A percentile compares a stretch with the other conserved stretches of the same genome.
Conservation (phyloP, 2,888 invertebrate genomes). For the Dermolepida albohirtum region DNA sequence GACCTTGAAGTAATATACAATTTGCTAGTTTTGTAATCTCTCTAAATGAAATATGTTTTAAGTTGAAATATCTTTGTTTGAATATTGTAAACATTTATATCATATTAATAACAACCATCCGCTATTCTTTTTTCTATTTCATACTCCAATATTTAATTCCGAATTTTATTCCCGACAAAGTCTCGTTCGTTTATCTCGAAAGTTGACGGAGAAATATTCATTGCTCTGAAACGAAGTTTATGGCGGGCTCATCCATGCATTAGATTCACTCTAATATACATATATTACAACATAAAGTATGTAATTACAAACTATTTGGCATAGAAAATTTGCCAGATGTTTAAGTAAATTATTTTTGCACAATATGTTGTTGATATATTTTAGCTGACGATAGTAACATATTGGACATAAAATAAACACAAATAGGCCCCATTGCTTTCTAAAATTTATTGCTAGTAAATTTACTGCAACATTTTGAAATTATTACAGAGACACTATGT, state of each 20-base stretch:
- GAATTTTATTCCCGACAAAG: neutral
- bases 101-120: too few relatives aligned
- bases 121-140: too few relatives aligned
- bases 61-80: too few relatives aligned
- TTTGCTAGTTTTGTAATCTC: too few relatives aligned
- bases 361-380: conserved; percentile 3
- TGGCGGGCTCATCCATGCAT: conserved; percentile 1
- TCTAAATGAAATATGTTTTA: too few relatives aligned
- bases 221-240: conserved; percentile 3
- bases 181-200: neutral
- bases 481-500: too few relatives aligned
- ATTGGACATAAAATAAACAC: neutral
- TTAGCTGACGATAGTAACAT: conserved; percentile 7
- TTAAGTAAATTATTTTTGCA: conserved; percentile 10
- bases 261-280: conserved; percentile 4
- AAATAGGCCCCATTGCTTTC: neutral
- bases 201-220: neutral
- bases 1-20: too few relatives aligned
- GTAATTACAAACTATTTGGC: conserved; percentile 26
- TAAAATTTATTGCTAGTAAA: too few relatives aligned
- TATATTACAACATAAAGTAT: conserved; percentile 19
- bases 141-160: too few relatives aligned
- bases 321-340: conserved; percentile 23
- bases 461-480: too few relatives aligned
- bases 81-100: too few relatives aligned